phyloP scores from a whole-genome alignment of 2,113 vertebrate species.

The Vanacampus margaritifer region DNA sequence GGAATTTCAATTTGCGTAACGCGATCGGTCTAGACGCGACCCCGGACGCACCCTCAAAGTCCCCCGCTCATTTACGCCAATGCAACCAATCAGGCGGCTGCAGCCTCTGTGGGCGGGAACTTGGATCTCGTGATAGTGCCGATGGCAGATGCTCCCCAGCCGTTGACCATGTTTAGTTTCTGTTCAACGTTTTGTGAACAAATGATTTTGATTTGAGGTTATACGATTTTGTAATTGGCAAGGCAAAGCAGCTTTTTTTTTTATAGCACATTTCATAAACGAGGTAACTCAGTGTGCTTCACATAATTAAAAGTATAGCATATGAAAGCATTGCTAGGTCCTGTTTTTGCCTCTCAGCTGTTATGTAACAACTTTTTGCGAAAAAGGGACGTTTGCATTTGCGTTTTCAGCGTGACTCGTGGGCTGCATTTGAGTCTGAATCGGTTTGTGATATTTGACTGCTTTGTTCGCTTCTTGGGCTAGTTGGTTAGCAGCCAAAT shows the following conservation, averaged over 20 bases:
- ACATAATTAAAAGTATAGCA: too few relatives aligned
- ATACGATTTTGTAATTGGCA: too few relatives aligned
- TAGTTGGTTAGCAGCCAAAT: too few relatives aligned
- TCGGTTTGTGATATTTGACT: too few relatives aligned
- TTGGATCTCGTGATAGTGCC: neutral
- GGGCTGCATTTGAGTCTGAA: too few relatives aligned
- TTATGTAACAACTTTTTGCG: neutral
- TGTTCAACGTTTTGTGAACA: neutral
- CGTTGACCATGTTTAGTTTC: neutral
- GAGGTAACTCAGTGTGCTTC: too few relatives aligned
- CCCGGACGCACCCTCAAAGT: slow-evolving; percentile 31
- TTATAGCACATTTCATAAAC: too few relatives aligned
- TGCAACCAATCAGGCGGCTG: slow-evolving; percentile 54
- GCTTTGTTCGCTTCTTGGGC: too few relatives aligned
- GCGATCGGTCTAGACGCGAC: slow-evolving; percentile 51
- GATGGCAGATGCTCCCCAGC: neutral
- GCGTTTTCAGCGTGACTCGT: neutral
- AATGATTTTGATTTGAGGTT: neutral
- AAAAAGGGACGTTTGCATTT: neutral
- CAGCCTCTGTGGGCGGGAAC: neutral
- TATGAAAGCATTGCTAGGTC: too few relatives aligned
- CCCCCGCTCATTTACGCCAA: slow-evolving; percentile 37
- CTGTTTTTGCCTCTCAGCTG: too few relatives aligned
- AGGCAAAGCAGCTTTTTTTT: too few relatives aligned
- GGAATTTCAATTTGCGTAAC: slow-evolving; percentile 72